Evolutionary conservation across 1,140 invertebrate genomes (phyloP).

Genomic region (Psix sp.): DNA sequence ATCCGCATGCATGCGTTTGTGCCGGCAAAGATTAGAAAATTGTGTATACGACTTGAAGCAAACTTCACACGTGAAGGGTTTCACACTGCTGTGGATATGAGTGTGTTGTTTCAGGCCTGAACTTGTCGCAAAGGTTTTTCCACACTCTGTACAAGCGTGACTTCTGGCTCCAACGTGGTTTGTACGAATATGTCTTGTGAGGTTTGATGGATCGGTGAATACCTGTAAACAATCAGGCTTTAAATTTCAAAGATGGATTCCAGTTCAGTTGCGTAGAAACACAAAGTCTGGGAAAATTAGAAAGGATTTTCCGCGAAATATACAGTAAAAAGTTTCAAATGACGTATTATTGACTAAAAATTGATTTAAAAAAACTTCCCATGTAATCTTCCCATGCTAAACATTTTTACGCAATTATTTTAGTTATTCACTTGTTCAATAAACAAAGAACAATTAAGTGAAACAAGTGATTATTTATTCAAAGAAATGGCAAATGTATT

Average conservation of each 20-base stretch:
- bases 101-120: constrained; percentile 99
- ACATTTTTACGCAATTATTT: constrained; percentile 46
- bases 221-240: constrained; percentile 79
- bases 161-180: constrained; percentile 94
- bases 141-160: constrained; percentile 98
- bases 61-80: constrained; percentile 97
- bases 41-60: constrained; percentile 98
- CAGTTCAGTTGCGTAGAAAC: constrained; percentile 34
- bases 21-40: constrained; percentile 99
- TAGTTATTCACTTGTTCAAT: too few relatives aligned
- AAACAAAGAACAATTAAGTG: too few relatives aligned
- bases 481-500: too few relatives aligned
- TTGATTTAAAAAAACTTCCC: not conserved
- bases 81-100: constrained; percentile 98
- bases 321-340: not conserved
- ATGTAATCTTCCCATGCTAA: constrained; percentile 39
- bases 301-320: not conserved
- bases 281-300: constrained; percentile 34
- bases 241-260: constrained; percentile 66
- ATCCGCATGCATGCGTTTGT: constrained; percentile 98
- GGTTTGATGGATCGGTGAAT: constrained; percentile 96
- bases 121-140: constrained; percentile 98
- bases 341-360: not conserved
- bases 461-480: too few relatives aligned
- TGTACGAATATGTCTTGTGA: constrained; percentile 96